Evolutionary conservation across 1,140 invertebrate species (phyloP), one percentile per base, ranked within the genome.

Genomic region (Drosophila nigrodunni): DNA sequence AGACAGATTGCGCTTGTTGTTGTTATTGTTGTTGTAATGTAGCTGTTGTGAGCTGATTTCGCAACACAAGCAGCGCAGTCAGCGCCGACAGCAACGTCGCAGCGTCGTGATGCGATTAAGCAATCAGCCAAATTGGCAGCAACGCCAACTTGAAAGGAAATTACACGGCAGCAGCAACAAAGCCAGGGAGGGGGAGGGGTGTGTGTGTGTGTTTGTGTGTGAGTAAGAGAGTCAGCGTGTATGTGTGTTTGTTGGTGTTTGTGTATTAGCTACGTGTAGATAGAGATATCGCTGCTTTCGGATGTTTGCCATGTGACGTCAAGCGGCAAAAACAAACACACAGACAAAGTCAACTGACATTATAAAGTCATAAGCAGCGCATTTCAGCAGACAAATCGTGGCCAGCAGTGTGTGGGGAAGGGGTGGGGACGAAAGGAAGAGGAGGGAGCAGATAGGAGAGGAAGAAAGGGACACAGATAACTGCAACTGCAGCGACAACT

Each of bases 81-180:
- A 34, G 7, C 59, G 34, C 13, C 30, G 18, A 13, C 64, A 35
- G 47, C 70, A 35, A 41, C 70, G 57, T 52, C 50, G 72, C 59
- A 34, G 67, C 67, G 54, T 87, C 85, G 83, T 88, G 83, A 89
- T 89, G 85, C 83, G 83, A 88, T 88, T 88, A 88, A 89, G 83
- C 83, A 88, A 88, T 88, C 83, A 88, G 82, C 77, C 85, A 88
- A 88, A 88, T 88, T 88, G 83, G 80, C 83, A 89, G 85, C 85
- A 87, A 89, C 85, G 88, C 83, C 77, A 89, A 89, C 83, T 89
- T 88, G 83, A 88, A 89, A 88, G 83, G 83, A 88, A 87, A 87
- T 87, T 87, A 88, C 83, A 88, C 74, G 77, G 70, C 50, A 59
- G 35, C 61, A 41, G 37, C 46, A 59, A 30, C 25, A 30, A 30